phyloP scores from a whole-genome alignment of 2,113 vertebrate species.

The Nothocercus julius region DNA sequence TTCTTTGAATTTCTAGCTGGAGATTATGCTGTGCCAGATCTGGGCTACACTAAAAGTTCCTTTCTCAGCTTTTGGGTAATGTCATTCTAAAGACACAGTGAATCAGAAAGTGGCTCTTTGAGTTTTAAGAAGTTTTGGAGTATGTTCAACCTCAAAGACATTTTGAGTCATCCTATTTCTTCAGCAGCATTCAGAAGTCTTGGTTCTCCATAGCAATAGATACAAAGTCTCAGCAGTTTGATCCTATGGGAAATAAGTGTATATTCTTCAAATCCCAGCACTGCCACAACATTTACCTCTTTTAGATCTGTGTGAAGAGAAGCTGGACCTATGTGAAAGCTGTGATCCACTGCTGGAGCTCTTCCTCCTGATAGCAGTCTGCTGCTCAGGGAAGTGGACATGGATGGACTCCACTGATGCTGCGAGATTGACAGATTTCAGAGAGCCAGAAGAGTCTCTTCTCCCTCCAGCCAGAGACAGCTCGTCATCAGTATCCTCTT shows the following conservation, averaged over 20 bases:
- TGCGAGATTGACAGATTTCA: conserved; percentile 88
- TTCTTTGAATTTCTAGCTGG: conserved; percentile 12
- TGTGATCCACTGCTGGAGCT: conserved; percentile 86
- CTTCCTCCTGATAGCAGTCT: conserved; percentile 83
- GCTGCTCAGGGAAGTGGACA: conserved; percentile 84
- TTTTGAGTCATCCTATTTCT: background rate
- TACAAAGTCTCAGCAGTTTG: background rate
- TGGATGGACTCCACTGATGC: conserved; percentile 87
- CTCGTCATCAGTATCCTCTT: conserved; percentile 87
- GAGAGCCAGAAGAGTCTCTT: conserved; percentile 82
- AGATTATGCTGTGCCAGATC: conserved; percentile 2
- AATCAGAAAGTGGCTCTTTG: conserved; percentile 40
- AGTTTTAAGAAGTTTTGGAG: conserved; percentile 30
- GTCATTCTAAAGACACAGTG: conserved; percentile 1
- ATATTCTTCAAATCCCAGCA: background rate
- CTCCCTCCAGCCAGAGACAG: conserved; percentile 73
- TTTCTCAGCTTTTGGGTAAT: conserved; percentile 27
- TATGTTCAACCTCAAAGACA: background rate
- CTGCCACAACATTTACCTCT: conserved; percentile 79
- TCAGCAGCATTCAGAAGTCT: background rate
- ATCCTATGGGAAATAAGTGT: background rate
- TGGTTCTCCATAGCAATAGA: background rate
- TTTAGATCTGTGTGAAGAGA: conserved; percentile 87
- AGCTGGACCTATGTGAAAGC: conserved; percentile 84
- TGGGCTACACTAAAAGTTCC: background rate